These are phyloP conservation scores for Metopolophium dirhodum DNA, from an alignment of 1,140 invertebrate species.

Conservation along the genomic window DNA sequence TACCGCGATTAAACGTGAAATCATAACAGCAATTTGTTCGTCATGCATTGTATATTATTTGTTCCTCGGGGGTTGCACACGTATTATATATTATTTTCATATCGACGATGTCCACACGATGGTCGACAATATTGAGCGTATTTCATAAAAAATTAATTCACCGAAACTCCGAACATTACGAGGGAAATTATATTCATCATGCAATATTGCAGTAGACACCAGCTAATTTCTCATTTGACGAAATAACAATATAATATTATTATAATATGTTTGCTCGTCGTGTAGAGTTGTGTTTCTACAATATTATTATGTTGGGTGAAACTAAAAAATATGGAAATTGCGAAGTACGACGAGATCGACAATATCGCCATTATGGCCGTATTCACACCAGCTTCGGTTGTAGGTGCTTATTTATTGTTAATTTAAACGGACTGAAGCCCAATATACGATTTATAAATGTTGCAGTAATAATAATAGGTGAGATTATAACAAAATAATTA, in stretches of 20 bases:
- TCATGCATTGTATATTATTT: not conserved
- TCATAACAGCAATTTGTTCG: not conserved
- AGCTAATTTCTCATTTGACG: not conserved
- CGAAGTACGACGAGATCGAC: no score
- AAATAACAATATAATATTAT: not conserved
- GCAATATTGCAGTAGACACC: no score
- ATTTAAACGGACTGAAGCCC: no score
- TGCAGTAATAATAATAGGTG: no score
- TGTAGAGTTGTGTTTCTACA: no score
- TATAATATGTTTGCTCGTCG: not conserved
- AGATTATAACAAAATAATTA: no score
- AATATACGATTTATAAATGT: no score
- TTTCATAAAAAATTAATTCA: not conserved
- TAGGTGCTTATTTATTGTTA: no score
- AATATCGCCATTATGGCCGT: no score
- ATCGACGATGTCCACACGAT: not conserved
- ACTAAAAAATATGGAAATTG: no score
- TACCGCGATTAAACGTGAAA: not conserved
- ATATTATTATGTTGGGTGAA: no score
- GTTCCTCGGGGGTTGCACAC: not conserved
- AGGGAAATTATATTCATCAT: not conserved
- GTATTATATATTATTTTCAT: not conserved
- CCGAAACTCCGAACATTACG: not conserved
- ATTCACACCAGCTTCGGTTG: no score
- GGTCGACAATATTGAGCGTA: not conserved